Conservation (phyloP, 2,113 vertebrate genomes). For the Passer domesticus region DNA sequence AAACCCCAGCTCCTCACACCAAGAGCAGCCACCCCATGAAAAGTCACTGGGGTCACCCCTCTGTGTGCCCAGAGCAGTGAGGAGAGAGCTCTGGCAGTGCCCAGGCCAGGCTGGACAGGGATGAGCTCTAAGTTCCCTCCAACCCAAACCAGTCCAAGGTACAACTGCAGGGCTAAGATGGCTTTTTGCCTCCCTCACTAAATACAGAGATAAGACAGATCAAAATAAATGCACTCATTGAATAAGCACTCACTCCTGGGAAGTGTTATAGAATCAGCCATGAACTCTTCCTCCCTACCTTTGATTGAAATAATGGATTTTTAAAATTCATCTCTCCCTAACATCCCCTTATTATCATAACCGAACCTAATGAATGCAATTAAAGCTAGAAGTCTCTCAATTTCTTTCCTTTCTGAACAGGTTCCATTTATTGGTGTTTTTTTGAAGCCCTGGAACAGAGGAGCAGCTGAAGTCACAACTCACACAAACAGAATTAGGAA, state of each 20-base stretch:
- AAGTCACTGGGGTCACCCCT: accelerated
- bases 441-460: background rate
- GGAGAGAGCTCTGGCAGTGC: accelerated
- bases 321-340: conserved; percentile 41
- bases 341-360: conserved; percentile 25
- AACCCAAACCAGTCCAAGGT: background rate
- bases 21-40: accelerated
- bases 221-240: background rate
- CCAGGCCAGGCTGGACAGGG: background rate
- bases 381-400: conserved; percentile 63
- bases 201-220: accelerated
- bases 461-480: background rate
- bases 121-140: background rate
- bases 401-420: conserved; percentile 42
- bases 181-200: background rate
- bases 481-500: background rate
- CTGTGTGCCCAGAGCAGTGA: accelerated
- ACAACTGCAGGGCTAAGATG: background rate
- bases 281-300: background rate
- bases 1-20: background rate
- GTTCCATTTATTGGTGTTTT: background rate
- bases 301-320: background rate
- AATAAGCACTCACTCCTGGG: background rate
- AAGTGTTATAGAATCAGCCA: background rate
- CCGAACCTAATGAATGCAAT: conserved; percentile 65